A percentile compares a stretch with the other conserved stretches of the same genome.
Evolutionary conservation across 1,140 invertebrate genomes (phyloP).

Genomic region (Drosophila pseudoananassae): DNA sequence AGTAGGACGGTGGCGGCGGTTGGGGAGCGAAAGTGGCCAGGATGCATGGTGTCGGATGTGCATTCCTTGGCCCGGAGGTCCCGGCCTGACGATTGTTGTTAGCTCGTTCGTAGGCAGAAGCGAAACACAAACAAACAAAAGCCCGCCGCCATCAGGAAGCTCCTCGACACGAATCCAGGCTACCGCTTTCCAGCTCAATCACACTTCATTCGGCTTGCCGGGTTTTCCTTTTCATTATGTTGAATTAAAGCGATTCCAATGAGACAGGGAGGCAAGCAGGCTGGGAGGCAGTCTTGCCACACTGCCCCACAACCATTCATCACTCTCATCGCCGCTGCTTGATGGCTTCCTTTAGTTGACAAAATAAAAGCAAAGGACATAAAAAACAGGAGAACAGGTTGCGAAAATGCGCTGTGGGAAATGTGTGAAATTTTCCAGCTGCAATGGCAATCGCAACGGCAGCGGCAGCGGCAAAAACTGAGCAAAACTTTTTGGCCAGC

Average conservation of each 20-base stretch:
- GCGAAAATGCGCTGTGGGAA: conserved; percentile 72
- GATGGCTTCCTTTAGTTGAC: conserved; percentile 59
- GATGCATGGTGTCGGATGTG: conserved; percentile 69
- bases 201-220: conserved; percentile 46
- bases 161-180: background rate
- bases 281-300: background rate
- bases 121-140: conserved; percentile 37
- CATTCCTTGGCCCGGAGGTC: conserved; percentile 49
- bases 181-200: conserved; percentile 31
- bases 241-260: conserved; percentile 58
- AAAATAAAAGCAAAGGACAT: conserved; percentile 31
- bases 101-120: conserved; percentile 36
- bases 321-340: conserved; percentile 45
- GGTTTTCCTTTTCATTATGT: conserved; percentile 63
- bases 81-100: conserved; percentile 44
- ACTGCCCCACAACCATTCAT: conserved; percentile 50
- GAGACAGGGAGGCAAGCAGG: background rate
- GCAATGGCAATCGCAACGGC: conserved; percentile 16
- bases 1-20: background rate
- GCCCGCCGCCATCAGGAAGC: conserved; percentile 16
- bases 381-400: conserved; percentile 38
- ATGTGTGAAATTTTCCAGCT: conserved; percentile 79
- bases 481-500: conserved; percentile 58
- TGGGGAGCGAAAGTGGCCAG: conserved; percentile 26
- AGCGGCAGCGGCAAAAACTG: conserved; percentile 38